Conservation (phyloP, 2,888 invertebrate species). For the Ectropis crepuscularia region DNA sequence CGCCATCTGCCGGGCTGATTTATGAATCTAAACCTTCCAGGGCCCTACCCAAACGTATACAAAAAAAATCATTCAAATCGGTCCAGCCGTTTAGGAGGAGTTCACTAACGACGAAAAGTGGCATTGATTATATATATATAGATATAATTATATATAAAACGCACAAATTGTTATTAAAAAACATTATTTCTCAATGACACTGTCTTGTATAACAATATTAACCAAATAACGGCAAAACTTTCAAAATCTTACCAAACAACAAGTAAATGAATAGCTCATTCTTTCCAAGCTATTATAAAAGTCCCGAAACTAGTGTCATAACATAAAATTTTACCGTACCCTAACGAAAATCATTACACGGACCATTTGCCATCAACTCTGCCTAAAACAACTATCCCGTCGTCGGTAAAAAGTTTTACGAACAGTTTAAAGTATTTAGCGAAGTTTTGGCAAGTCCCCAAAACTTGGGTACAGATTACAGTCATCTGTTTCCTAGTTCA, state of each 20-base stretch:
- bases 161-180: too few species aligned
- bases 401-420: conserved; percentile 24
- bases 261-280: background rate
- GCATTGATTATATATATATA: too few species aligned
- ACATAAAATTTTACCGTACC: conserved; percentile 27
- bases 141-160: too few species aligned
- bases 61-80: too few species aligned
- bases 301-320: conserved; percentile 22
- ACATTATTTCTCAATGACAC: too few species aligned
- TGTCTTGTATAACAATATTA: background rate
- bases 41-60: too few species aligned
- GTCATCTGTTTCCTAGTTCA: conserved; percentile 21
- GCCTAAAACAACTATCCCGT: conserved; percentile 23
- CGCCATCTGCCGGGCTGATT: too few species aligned
- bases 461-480: conserved; percentile 32
- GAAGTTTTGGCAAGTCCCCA: conserved; percentile 27
- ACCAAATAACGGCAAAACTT: background rate
- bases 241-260: background rate
- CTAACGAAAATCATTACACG: conserved; percentile 30
- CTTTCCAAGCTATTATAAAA: conserved; percentile 6
- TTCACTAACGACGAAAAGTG: too few species aligned
- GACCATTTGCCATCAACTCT: conserved; percentile 25
- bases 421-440: conserved; percentile 34
- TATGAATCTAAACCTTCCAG: too few species aligned
- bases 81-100: too few species aligned